Percentiles rank a stretch among this genome's conserved stretches.
These are phyloP conservation scores for Dusona sp. DNA, from an alignment of 2,888 invertebrate species.

Conservation along the genomic window DNA sequence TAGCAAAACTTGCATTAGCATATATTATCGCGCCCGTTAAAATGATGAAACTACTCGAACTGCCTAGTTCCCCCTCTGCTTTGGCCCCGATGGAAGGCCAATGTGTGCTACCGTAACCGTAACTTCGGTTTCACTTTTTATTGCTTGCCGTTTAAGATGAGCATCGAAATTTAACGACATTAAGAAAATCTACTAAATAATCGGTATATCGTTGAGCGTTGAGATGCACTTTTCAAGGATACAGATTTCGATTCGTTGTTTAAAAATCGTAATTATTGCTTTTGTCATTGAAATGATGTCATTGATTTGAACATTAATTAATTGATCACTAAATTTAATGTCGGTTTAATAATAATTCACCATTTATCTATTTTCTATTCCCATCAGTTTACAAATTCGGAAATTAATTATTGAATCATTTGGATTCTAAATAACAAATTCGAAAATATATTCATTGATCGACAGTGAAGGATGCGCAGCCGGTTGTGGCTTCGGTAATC, in stretches of 20 bases:
- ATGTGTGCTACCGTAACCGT: not conserved
- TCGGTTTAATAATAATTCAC: too few relatives aligned
- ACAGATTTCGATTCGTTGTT: not conserved
- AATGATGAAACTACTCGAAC: constrained; percentile 62
- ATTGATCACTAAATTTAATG: too few relatives aligned
- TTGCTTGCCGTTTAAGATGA: not conserved
- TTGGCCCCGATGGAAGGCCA: constrained; percentile 15
- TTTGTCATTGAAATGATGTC: too few relatives aligned
- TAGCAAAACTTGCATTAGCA: constrained; percentile 61
- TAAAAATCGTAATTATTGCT: too few relatives aligned
- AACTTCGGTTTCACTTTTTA: constrained; percentile 61
- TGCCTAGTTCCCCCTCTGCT: constrained; percentile 9
- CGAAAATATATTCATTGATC: too few relatives aligned
- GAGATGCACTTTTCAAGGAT: not conserved
- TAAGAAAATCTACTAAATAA: not conserved
- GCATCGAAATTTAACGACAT: constrained; percentile 15
- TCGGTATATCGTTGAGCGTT: not conserved
- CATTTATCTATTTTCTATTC: too few relatives aligned
- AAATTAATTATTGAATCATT: too few relatives aligned
- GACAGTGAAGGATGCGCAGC: too few relatives aligned
- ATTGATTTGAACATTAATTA: too few relatives aligned
- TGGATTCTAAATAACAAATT: too few relatives aligned
- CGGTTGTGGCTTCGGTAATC: too few relatives aligned
- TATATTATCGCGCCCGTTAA: constrained; percentile 54
- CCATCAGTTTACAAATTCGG: too few relatives aligned